Percentiles rank a stretch among this genome's conserved stretches.
Evolutionary conservation across 2,888 invertebrate species (phyloP).

Genomic region (Luperina testacea): DNA sequence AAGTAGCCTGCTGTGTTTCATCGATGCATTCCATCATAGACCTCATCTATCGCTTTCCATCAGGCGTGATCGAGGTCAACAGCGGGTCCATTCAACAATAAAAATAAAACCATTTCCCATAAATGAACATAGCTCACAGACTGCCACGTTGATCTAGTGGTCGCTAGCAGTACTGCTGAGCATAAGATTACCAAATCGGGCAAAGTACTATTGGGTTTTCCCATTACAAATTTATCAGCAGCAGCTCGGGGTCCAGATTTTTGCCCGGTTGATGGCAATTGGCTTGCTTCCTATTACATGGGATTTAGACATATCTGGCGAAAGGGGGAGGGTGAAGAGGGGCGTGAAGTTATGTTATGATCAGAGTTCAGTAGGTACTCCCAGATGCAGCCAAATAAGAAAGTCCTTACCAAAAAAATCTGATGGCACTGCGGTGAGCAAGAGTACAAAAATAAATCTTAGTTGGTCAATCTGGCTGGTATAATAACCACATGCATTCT

Average conservation of each 20-base stretch:
- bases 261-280: background rate
- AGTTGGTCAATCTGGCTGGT: background rate
- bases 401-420: background rate
- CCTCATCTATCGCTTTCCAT: no score
- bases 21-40: no score
- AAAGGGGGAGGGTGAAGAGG: background rate
- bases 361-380: background rate
- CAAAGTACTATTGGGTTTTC: background rate
- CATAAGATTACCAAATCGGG: background rate
- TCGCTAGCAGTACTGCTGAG: background rate
- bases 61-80: no score
- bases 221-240: background rate
- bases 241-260: background rate
- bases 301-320: background rate
- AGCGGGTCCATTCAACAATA: no score
- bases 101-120: no score
- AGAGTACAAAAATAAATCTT: background rate
- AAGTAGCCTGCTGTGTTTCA: no score
- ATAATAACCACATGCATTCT: background rate
- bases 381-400: background rate
- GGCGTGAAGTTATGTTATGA: background rate
- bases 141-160: background rate
- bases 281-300: background rate
- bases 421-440: background rate
- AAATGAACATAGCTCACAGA: background rate